phyloP scores from a whole-genome alignment of 2,113 vertebrate species.

The Albula goreensis region DNA sequence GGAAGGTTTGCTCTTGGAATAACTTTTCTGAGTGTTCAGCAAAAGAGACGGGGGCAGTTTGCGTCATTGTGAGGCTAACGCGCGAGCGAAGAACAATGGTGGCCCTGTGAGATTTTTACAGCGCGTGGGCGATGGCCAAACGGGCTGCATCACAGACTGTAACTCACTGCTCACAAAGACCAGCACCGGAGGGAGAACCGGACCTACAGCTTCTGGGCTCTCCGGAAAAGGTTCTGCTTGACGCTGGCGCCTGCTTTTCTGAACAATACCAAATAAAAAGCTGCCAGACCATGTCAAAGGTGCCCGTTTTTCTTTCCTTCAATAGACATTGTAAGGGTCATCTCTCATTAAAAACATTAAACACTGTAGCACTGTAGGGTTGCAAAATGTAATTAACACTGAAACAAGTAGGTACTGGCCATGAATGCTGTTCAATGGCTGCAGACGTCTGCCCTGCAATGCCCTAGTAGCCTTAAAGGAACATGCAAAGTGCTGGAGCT shows the following conservation, averaged over 20 bases:
- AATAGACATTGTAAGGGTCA: neutral
- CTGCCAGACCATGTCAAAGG: neutral
- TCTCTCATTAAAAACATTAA: neutral
- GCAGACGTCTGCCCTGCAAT: neutral
- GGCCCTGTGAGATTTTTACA: slow-evolving; percentile 41
- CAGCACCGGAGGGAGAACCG: neutral
- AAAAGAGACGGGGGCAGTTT: slow-evolving; percentile 32
- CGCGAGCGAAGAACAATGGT: slow-evolving; percentile 55
- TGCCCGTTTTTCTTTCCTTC: neutral
- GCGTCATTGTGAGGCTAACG: slow-evolving; percentile 49
- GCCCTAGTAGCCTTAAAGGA: neutral
- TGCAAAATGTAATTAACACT: neutral
- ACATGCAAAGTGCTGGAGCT: neutral
- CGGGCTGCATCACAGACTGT: neutral
- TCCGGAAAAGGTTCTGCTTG: neutral
- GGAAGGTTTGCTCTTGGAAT: neutral
- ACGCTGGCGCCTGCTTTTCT: neutral
- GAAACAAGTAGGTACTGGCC: neutral
- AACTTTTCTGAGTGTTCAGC: slow-evolving; percentile 27
- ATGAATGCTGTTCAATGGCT: neutral
- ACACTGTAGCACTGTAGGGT: neutral
- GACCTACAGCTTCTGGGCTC: neutral
- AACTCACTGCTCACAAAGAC: neutral
- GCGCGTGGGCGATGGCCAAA: slow-evolving; percentile 22
- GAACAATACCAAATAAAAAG: neutral